These are phyloP conservation scores for Ceratosolen fusciceps DNA, from an alignment of 1,140 invertebrate species.

Conservation along the genomic window DNA sequence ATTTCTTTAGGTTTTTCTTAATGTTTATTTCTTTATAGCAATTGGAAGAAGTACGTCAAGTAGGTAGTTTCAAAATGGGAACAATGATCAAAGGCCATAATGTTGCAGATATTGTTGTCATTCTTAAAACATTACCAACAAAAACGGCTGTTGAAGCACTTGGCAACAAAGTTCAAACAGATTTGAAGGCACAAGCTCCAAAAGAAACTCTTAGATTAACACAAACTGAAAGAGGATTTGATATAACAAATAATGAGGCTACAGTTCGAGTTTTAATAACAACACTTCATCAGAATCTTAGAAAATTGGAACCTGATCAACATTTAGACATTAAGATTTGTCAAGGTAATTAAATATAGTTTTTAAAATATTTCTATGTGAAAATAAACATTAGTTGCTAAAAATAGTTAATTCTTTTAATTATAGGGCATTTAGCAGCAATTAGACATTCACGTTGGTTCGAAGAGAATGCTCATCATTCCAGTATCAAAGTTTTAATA, in stretches of 20 bases:
- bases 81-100: slow-evolving; percentile 97
- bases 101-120: slow-evolving; percentile 96
- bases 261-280: slow-evolving; percentile 92
- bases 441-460: slow-evolving; percentile 98
- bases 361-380: slow-evolving; percentile 6
- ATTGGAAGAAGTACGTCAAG: slow-evolving; percentile 95
- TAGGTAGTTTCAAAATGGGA: slow-evolving; percentile 98
- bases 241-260: slow-evolving; percentile 85
- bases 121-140: slow-evolving; percentile 97
- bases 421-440: slow-evolving; percentile 89
- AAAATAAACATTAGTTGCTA: slow-evolving; percentile 29
- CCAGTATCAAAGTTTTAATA: slow-evolving; percentile 96
- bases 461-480: slow-evolving; percentile 98
- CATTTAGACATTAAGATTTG: slow-evolving; percentile 70
- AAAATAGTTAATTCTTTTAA: background rate
- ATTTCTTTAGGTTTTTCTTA: slow-evolving; percentile 11
- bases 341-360: slow-evolving; percentile 57
- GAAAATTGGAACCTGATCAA: slow-evolving; percentile 90
- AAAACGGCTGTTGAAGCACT: slow-evolving; percentile 94
- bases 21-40: slow-evolving; percentile 76
- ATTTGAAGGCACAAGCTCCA: slow-evolving; percentile 76
- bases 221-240: slow-evolving; percentile 85
- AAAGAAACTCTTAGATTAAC: slow-evolving; percentile 77
- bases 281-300: slow-evolving; percentile 92
- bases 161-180: slow-evolving; percentile 86